phyloP scores from a whole-genome alignment of 1,140 invertebrate species.

The Lordiphosa collinella region DNA sequence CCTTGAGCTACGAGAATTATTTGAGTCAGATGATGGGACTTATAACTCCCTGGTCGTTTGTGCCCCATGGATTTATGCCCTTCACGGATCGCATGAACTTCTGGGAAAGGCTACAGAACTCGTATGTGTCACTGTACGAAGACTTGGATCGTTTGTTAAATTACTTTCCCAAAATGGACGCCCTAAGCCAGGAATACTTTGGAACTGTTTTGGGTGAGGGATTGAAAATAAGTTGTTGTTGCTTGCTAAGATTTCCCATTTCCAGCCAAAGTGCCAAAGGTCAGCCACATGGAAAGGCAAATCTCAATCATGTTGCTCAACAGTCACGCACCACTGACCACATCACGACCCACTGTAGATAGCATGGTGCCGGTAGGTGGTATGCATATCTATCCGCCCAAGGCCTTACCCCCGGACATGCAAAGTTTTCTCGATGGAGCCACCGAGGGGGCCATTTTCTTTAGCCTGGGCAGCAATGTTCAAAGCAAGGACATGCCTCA shows the following conservation, averaged over 20 bases:
- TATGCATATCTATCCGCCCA: slow-evolving; percentile 73
- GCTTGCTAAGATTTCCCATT: no score
- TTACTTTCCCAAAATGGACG: slow-evolving; percentile 78
- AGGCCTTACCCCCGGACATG: slow-evolving; percentile 73
- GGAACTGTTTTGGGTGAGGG: slow-evolving; percentile 60
- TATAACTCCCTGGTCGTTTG: slow-evolving; percentile 71
- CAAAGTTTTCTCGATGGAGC: slow-evolving; percentile 79
- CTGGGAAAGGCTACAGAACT: slow-evolving; percentile 74
- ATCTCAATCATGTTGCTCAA: slow-evolving; percentile 78
- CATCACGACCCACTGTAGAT: slow-evolving; percentile 53
- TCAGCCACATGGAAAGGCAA: slow-evolving; percentile 80
- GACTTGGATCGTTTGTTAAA: slow-evolving; percentile 46
- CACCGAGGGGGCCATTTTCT: slow-evolving; percentile 82
- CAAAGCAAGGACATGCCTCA: slow-evolving; percentile 79
- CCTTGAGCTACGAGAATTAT: slow-evolving; percentile 66
- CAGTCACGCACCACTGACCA: slow-evolving; percentile 70
- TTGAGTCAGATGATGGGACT: slow-evolving; percentile 78
- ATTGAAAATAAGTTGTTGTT: no score
- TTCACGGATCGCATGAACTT: slow-evolving; percentile 78
- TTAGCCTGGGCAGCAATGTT: slow-evolving; percentile 81
- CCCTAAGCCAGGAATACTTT: slow-evolving; percentile 64
- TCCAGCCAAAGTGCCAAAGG: slow-evolving; percentile 80
- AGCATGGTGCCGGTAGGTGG: slow-evolving; percentile 73
- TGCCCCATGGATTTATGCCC: slow-evolving; percentile 65
- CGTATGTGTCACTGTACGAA: slow-evolving; percentile 45